These are phyloP conservation scores for Parthenolecanium corni DNA, from an alignment of 2,888 invertebrate species.

Conservation along the genomic window DNA sequence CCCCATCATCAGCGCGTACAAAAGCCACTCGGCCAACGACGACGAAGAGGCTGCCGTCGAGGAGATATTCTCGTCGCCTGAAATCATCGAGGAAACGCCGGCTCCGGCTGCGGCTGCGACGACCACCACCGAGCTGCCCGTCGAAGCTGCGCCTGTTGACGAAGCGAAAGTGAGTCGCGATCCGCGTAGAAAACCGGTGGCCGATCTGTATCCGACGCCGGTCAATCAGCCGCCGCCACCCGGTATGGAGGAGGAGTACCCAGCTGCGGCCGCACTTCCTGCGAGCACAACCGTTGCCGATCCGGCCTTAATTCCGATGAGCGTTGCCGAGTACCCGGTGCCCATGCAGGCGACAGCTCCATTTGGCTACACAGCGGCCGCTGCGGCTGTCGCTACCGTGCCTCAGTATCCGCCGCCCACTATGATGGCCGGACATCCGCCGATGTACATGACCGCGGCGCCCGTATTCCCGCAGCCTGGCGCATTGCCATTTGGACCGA, in stretches of 20 bases:
- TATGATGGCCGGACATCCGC: background rate
- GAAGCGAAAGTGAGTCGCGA: slow-evolving; percentile 12
- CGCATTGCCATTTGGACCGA: slow-evolving; percentile 2
- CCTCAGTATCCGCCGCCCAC: background rate
- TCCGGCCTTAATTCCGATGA: background rate
- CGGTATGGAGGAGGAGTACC: slow-evolving; percentile 31
- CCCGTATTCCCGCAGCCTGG: slow-evolving; percentile 8
- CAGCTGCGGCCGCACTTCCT: background rate
- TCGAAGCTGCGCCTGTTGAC: background rate
- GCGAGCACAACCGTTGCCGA: background rate
- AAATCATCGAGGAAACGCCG: background rate
- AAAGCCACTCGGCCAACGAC: slow-evolving; percentile 15
- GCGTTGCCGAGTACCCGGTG: background rate
- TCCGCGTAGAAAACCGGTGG: slow-evolving; percentile 21
- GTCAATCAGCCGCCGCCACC: slow-evolving; percentile 31
- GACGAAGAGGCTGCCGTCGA: background rate
- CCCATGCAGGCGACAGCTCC: background rate
- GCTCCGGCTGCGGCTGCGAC: background rate
- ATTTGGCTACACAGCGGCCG: background rate
- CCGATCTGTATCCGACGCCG: slow-evolving; percentile 1
- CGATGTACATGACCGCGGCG: slow-evolving; percentile 9
- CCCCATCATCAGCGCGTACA: slow-evolving; percentile 36
- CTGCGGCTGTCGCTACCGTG: background rate
- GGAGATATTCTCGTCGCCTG: background rate
- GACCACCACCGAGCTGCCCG: background rate